Conservation (phyloP, 2,888 invertebrate genomes). For the Lasius fuliginosus region DNA sequence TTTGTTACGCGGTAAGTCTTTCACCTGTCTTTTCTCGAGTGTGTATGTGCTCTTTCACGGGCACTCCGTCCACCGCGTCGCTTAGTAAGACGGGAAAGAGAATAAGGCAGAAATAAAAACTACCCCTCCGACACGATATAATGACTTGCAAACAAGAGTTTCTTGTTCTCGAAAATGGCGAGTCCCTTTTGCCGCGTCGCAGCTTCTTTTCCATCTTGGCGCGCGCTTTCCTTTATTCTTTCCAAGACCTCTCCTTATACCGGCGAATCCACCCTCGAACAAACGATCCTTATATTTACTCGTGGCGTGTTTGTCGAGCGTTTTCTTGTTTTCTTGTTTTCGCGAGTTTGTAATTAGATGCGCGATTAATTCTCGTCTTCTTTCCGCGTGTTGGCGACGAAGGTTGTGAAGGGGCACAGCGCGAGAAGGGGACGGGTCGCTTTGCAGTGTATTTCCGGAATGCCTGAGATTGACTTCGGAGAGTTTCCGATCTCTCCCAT, state of each 20-base stretch:
- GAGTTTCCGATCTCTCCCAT: conserved; percentile 66
- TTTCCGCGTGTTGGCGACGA: conserved; percentile 49
- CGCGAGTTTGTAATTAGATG: conserved; percentile 84
- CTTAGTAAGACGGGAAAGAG: conserved; percentile 19
- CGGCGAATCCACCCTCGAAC: conserved; percentile 69
- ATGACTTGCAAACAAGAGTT: conserved; percentile 84
- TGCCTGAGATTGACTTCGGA: conserved; percentile 66
- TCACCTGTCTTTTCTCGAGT: not conserved
- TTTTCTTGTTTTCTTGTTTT: conserved; percentile 83
- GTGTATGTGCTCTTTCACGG: not conserved
- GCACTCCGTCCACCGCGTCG: not conserved
- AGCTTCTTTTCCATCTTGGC: conserved; percentile 64
- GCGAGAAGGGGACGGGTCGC: conserved; percentile 18
- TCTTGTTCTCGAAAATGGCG: conserved; percentile 68
- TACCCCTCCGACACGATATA: conserved; percentile 77
- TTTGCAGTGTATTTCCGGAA: conserved; percentile 61
- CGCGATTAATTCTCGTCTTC: conserved; percentile 68
- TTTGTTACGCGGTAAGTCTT: conserved; percentile 1
- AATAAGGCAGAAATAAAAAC: conserved; percentile 69
- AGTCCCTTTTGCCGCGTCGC: conserved; percentile 52
- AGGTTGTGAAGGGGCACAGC: conserved; percentile 38
- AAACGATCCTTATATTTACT: conserved; percentile 83
- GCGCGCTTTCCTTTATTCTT: conserved; percentile 65
- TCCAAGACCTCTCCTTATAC: conserved; percentile 62
- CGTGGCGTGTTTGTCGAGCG: conserved; percentile 82